Evolutionary conservation across 2,113 vertebrate genomes (phyloP).

Genomic region (Galemys pyrenaicus): DNA sequence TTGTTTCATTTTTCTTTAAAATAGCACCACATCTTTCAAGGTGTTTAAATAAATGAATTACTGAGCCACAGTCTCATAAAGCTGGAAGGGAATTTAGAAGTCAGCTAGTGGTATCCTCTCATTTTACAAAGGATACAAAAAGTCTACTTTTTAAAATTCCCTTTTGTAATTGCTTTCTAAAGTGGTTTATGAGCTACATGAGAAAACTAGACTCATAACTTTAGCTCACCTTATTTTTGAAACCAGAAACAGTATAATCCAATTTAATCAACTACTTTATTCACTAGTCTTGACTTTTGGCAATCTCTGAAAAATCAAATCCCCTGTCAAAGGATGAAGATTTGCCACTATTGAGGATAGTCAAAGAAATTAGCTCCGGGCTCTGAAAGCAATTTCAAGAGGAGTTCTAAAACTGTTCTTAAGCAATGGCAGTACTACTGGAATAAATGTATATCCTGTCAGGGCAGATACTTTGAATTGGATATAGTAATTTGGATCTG

Average conservation of each 20-base stretch:
- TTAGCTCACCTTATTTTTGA: conserved; percentile 62
- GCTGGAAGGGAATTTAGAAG: background rate
- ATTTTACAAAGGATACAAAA: conserved; percentile 8
- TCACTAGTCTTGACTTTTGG: conserved; percentile 62
- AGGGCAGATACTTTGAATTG: conserved; percentile 39
- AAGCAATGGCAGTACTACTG: conserved; percentile 19
- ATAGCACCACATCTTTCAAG: conserved; percentile 7
- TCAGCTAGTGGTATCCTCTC: background rate
- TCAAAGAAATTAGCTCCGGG: conserved; percentile 70
- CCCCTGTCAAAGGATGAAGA: conserved; percentile 63
- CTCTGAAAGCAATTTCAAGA: conserved; percentile 76
- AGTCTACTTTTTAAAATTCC: background rate
- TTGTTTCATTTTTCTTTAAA: conserved; percentile 50
- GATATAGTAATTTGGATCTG: conserved; percentile 55
- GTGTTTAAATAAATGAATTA: conserved; percentile 8
- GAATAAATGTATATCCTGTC: conserved; percentile 39
- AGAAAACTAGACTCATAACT: conserved; percentile 47
- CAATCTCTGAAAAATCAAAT: conserved; percentile 68
- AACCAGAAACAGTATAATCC: conserved; percentile 40
- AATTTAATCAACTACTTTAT: conserved; percentile 65
- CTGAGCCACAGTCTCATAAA: background rate
- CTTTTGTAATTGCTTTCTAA: conserved; percentile 56
- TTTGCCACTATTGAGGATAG: conserved; percentile 67
- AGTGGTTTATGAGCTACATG: conserved; percentile 46
- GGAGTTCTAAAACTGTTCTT: conserved; percentile 55